Conservation (phyloP, 2,797 vertebrate genomes). For the Nothura maculosa region DNA sequence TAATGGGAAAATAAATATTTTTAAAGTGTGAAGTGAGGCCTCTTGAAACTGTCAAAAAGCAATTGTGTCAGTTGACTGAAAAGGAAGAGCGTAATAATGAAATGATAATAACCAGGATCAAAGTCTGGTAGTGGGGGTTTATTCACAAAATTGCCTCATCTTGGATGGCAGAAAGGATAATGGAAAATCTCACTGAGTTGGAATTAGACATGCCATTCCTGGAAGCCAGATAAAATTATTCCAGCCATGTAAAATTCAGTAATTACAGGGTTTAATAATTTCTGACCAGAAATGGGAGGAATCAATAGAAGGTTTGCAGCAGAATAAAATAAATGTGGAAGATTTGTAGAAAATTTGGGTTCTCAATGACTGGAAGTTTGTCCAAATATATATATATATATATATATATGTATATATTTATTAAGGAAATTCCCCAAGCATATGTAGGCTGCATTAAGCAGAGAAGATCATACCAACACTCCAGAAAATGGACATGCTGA, state of each 20-base stretch:
- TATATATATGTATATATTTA: no score
- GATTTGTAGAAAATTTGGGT: neutral
- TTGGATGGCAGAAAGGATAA: neutral
- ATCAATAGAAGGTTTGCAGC: neutral
- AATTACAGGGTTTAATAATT: neutral
- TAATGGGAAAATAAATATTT: neutral
- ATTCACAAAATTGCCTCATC: neutral
- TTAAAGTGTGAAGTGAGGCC: neutral
- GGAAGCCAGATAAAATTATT: neutral
- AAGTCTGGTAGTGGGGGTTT: neutral
- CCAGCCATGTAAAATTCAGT: neutral
- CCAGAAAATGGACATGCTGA: slow-evolving; percentile 10
- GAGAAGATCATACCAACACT: neutral
- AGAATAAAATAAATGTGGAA: neutral
- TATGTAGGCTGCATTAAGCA: neutral
- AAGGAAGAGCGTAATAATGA: neutral
- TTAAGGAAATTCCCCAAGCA: neutral
- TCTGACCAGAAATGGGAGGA: neutral
- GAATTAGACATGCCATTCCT: neutral
- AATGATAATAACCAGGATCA: neutral
- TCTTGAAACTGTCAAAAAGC: neutral
- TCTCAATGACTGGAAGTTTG: neutral
- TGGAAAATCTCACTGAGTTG: neutral
- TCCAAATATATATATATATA: neutral
- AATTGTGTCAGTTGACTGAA: neutral